These are phyloP conservation scores for Ailuropoda melanoleuca DNA, from an alignment of 2,113 vertebrate species.

Conservation along the genomic window DNA sequence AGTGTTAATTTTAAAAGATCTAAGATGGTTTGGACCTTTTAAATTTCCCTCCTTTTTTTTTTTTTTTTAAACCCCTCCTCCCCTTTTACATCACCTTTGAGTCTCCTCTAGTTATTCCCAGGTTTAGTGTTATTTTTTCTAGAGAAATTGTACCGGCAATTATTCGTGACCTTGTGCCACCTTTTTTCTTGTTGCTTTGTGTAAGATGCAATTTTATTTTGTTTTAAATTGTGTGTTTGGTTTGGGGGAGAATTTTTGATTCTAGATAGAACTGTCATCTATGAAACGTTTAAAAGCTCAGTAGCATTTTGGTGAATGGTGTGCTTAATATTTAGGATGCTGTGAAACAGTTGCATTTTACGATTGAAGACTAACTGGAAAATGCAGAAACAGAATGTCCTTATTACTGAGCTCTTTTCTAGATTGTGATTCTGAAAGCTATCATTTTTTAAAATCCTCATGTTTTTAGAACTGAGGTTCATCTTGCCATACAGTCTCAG, in stretches of 20 bases:
- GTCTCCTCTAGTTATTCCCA: not conserved
- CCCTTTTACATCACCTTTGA: not conserved
- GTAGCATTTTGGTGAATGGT: not conserved
- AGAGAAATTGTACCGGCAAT: not conserved
- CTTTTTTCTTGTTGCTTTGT: not conserved
- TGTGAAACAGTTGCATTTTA: slow-evolving; percentile 12
- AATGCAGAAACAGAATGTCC: not conserved
- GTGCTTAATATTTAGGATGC: not conserved
- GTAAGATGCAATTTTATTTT: not conserved
- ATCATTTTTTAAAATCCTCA: not conserved
- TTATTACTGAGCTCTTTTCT: slow-evolving; percentile 8
- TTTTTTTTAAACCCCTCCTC: no score
- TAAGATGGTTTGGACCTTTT: not conserved
- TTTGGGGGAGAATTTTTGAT: not conserved
- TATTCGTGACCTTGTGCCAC: not conserved
- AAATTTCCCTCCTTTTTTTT: not conserved
- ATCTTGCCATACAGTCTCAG: not conserved
- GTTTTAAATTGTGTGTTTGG: not conserved
- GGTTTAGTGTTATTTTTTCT: not conserved
- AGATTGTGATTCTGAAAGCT: slow-evolving; percentile 26
- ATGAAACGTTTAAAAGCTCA: not conserved
- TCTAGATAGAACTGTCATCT: not conserved
- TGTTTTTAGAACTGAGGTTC: not conserved
- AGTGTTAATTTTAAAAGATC: not conserved
- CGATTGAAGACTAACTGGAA: not conserved